Evolutionary conservation across 2,888 invertebrate genomes (phyloP), one percentile per base, ranked within the genome.

Genomic region (Platypus cylindrus): DNA sequence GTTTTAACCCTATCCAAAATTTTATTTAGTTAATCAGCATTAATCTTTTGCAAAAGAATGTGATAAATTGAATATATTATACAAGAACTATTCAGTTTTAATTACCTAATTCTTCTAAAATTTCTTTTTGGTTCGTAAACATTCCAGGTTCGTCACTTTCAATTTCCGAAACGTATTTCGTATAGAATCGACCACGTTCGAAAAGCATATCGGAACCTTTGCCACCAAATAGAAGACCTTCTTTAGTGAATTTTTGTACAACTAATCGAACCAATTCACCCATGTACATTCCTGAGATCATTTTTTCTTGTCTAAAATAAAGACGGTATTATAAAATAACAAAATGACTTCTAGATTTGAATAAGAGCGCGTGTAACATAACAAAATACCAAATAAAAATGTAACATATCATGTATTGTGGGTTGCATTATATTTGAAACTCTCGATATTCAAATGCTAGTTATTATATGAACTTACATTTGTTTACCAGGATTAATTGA

Each of bases 241-340:
- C 75, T 49, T 75, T 73, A 9, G 85, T 80, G 53, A 91, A 78
- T 58, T 83, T 80, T 30, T 82, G 84, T 34, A 97, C 66, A 3
- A 82, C 84, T 33, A 90, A 69, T 40, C 98, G 76, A 5, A 83
- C 87, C 44, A 98, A 62, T 63, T 98, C 98, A n/a, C 98, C 97
- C 85, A 97, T 82, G 63, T 98, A 97, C 95, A 97, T 97, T 44
- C 95, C 97, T 2, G 94, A 93, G 53, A 97, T 94, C 93, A 95
- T 97, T 64, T 97, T 98, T 62, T 97, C 97, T 64, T 81, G 82
- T 28, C 48, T 48, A 27, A 23, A 43, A 43, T 5, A 14, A 32
- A 20, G n/a, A n/a, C n/a, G n/a, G n/a, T n/a, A n/a, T n/a, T n/a
- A n/a, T n/a, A n/a, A n/a, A n/a, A n/a, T n/a, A n/a, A n/a, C n/a